A percentile compares a stretch with the other conserved stretches of the same genome.
phyloP scores from a whole-genome alignment of 2,113 vertebrate species.

The Orthochromis malagaraziensis region DNA sequence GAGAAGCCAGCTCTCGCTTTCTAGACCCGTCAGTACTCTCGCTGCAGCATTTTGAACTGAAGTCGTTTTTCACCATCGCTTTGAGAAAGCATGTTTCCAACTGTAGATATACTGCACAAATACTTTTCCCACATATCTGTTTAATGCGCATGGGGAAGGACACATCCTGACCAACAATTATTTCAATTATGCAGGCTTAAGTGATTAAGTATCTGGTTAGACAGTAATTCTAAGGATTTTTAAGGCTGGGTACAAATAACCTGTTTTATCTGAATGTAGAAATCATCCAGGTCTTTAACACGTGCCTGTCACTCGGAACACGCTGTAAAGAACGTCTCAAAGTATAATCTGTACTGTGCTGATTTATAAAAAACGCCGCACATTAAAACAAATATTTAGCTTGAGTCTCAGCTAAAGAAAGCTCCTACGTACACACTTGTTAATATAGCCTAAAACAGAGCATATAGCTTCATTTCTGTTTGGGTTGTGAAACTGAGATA shows the following conservation, averaged over 20 bases:
- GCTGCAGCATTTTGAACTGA: neutral
- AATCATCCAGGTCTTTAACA: neutral
- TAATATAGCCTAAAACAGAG: neutral
- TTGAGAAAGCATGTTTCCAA: neutral
- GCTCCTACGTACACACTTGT: no score
- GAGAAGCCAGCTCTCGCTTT: neutral
- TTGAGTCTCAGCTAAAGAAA: neutral
- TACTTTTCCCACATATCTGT: neutral
- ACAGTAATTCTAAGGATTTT: neutral
- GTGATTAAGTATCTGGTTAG: neutral
- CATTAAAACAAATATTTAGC: neutral
- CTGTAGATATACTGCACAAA: neutral
- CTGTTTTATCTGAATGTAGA: neutral
- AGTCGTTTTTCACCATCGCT: neutral
- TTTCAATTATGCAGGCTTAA: neutral
- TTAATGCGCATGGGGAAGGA: neutral
- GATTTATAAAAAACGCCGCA: neutral
- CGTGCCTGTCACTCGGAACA: neutral
- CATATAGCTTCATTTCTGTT: rapidly evolving
- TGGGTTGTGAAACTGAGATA: neutral
- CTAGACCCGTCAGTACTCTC: neutral
- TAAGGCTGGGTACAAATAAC: neutral
- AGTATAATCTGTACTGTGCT: neutral
- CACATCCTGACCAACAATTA: neutral
- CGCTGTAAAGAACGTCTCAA: neutral